Evolutionary conservation across 2,113 vertebrate genomes (phyloP).

Genomic region (Acanthisitta chloris): DNA sequence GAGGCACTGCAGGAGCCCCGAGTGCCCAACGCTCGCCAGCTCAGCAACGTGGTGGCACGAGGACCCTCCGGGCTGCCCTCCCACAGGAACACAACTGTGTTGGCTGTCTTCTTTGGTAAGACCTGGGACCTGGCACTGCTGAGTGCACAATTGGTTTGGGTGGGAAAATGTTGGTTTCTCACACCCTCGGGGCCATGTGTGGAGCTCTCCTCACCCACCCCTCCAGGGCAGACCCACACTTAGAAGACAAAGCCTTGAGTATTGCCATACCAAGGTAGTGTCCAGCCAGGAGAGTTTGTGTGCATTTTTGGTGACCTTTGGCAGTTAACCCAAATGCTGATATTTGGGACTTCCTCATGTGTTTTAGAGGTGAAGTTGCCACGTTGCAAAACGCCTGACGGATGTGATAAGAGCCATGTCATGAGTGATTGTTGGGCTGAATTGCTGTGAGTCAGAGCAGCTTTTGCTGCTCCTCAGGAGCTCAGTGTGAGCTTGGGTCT

Average conservation of each 20-base stretch:
- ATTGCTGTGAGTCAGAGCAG: neutral
- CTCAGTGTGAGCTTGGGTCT: neutral
- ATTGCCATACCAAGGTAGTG: neutral
- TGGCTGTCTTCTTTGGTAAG: slow-evolving; percentile 91
- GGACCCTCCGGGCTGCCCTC: slow-evolving; percentile 80
- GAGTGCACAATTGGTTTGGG: too few species aligned
- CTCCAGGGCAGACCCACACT: neutral
- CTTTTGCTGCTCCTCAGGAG: neutral
- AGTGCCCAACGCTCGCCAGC: slow-evolving; percentile 83
- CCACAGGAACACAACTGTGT: slow-evolving; percentile 80
- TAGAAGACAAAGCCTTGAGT: neutral
- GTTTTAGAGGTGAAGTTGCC: neutral
- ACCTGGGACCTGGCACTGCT: fast-evolving
- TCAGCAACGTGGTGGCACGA: slow-evolving; percentile 66
- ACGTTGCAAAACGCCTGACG: fast-evolving
- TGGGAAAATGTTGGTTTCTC: neutral
- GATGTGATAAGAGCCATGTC: fast-evolving
- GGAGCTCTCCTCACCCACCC: fast-evolving
- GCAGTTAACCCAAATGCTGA: neutral
- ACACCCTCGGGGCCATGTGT: fast-evolving
- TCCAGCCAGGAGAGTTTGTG: too few species aligned
- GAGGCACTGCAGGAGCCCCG: slow-evolving; percentile 77
- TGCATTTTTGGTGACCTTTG: neutral
- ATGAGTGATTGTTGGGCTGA: neutral
- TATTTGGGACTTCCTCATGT: neutral